A percentile compares a stretch with the other conserved stretches of the same genome.
Evolutionary conservation across 1,140 invertebrate species (phyloP).

Genomic region (Hetaerina americana): DNA sequence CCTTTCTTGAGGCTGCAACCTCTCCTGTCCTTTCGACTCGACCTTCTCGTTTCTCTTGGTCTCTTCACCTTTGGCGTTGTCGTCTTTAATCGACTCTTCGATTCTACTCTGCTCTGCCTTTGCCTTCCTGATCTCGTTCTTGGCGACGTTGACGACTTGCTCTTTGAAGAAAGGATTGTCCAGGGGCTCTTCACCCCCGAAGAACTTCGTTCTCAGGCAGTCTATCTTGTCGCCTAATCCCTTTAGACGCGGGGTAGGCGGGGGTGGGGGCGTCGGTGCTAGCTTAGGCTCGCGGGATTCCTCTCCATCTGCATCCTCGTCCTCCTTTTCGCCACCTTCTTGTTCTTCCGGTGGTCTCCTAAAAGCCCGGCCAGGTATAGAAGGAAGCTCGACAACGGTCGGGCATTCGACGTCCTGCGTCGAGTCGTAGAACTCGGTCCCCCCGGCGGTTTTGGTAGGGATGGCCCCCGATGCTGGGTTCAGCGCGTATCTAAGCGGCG

Average conservation of each 20-base stretch:
- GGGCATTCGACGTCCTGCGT: conserved; percentile 30
- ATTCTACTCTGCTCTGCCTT: not conserved
- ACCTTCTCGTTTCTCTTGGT: too few species aligned
- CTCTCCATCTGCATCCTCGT: conserved; percentile 25
- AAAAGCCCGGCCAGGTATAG: not conserved
- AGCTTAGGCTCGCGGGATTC: conserved; percentile 13
- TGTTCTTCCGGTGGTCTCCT: conserved; percentile 24
- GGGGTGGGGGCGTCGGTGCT: not conserved
- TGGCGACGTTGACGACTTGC: conserved; percentile 17
- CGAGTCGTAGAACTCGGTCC: conserved; percentile 46
- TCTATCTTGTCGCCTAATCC: conserved; percentile 57
- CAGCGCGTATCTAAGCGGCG: conserved; percentile 42
- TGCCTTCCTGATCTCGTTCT: not conserved
- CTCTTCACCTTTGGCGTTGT: not conserved
- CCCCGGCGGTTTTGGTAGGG: conserved; percentile 32
- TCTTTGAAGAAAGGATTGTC: conserved; percentile 62
- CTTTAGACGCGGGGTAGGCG: conserved; percentile 25
- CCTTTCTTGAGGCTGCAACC: not conserved
- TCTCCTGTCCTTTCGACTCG: too few species aligned
- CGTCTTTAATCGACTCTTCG: not conserved
- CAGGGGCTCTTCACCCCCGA: conserved; percentile 54
- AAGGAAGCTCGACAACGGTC: conserved; percentile 20
- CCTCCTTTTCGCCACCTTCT: conserved; percentile 26
- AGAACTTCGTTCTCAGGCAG: conserved; percentile 53
- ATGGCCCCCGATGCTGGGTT: conserved; percentile 28